Evolutionary conservation across 2,113 vertebrate species (phyloP).

Genomic region (Cyanoliseus patagonus): DNA sequence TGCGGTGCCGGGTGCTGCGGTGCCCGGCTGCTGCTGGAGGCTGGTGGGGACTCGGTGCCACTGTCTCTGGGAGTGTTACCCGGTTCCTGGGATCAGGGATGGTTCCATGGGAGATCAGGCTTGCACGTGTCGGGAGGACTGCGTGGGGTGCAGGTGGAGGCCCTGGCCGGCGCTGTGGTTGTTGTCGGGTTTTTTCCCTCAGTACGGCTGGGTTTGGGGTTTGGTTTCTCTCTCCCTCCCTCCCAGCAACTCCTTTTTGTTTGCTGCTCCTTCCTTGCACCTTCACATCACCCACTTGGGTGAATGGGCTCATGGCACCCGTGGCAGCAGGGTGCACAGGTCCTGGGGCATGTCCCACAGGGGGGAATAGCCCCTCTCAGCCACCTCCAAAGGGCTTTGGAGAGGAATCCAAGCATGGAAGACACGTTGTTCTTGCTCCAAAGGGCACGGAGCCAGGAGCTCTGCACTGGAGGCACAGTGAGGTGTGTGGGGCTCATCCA

Average conservation of each 20-base stretch:
- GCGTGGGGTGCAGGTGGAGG: constrained; percentile 4
- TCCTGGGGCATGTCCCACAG: neutral
- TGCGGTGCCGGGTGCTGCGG: neutral
- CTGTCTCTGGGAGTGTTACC: neutral
- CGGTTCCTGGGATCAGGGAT: neutral
- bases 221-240: neutral
- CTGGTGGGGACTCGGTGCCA: neutral
- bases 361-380: neutral
- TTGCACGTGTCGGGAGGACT: neutral
- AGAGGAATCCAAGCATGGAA: neutral
- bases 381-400: neutral
- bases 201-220: neutral
- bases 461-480: fast-evolving
- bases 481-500: fast-evolving
- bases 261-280: neutral
- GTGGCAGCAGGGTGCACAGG: fast-evolving
- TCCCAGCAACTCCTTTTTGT: neutral
- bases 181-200: neutral
- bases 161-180: neutral
- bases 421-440: fast-evolving
- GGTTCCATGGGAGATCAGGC: neutral
- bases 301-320: fast-evolving
- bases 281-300: neutral
- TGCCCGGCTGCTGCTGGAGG: neutral
- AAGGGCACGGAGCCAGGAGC: fast-evolving